Percentiles rank a stretch among this genome's conserved stretches.
Evolutionary conservation across 2,888 invertebrate genomes (phyloP).

Genomic region (Calliphora vomitoria): DNA sequence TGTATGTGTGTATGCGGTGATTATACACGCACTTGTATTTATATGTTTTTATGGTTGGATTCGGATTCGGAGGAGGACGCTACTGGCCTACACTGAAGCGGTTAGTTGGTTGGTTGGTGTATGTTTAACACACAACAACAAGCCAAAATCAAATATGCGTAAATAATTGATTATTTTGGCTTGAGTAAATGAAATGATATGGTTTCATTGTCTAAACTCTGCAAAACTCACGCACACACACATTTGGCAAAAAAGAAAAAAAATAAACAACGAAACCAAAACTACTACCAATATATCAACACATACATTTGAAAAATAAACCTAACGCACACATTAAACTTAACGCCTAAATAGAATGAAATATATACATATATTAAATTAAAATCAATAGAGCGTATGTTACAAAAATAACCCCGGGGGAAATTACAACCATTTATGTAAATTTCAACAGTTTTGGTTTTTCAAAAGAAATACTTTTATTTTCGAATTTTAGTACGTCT

Average conservation of each 20-base stretch:
- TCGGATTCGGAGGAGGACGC: background rate
- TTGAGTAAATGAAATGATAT: conserved; percentile 70
- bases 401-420: background rate
- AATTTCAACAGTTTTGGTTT: background rate
- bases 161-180: conserved; percentile 76
- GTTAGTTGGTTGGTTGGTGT: conserved; percentile 21
- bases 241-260: conserved; percentile 51
- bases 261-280: conserved; percentile 43
- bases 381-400: conserved; percentile 41
- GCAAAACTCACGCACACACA: background rate
- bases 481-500: background rate
- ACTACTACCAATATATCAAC: conserved; percentile 23
- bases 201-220: conserved; percentile 55
- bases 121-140: conserved; percentile 66
- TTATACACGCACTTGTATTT: conserved; percentile 59
- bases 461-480: background rate
- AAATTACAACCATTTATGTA: background rate
- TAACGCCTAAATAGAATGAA: conserved; percentile 37
- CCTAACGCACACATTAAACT: background rate
- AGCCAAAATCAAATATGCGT: conserved; percentile 75
- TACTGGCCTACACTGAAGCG: background rate
- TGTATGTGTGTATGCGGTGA: conserved; percentile 14
- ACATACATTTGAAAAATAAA: background rate
- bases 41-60: conserved; percentile 21
- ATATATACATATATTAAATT: conserved; percentile 41